Evolutionary conservation across 2,888 invertebrate genomes (phyloP), one percentile per base, ranked within the genome.

Genomic region (Ormyrus labotus): DNA sequence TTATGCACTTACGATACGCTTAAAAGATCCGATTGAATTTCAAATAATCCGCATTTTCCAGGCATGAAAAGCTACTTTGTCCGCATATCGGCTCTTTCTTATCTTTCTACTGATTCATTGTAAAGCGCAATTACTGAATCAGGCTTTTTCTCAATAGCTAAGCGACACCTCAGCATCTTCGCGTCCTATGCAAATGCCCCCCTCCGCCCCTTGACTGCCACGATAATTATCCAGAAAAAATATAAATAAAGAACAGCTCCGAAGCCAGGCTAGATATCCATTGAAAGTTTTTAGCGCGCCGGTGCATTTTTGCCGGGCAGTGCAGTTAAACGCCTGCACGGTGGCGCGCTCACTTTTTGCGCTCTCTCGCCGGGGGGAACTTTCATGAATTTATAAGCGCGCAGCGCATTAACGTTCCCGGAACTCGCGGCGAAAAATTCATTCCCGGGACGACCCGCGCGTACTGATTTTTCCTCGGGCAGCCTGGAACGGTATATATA

Each of bases 381-480:
- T 81, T 55, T 67, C 71, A 72, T 77, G 69, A 81, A 81, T 77
- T 81, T 60, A 51, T 73, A 73, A 73, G 73, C 71, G 51, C 71
- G 67, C 67, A 9, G 8, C 11, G 19, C 68, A 60, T 68, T 51
- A 63, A 72, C 50, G 67, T 68, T 80, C 61, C 76, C 80, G 72
- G 80, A 71, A 72, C 80, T 60, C 47, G 11, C 51, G 61, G 63
- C 67, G 78, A 75, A 75, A 81, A 78, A 75, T 45, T 55, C 10
- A 6, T 11, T 8, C 19, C 19, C 10, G 19, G 45, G 57, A 58
- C 45, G 77, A 71, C 61, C 67, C 58, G 65, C 60, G 48, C 10
- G 9, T 19, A 13, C 55, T 19, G 60, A 74, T 69, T 74, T 74
- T 69, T 80, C 61, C 74, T 50, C 10, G 45, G 57, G 34, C 34